Conservation (phyloP, 2,888 invertebrate genomes). For the Epinotia demarniana region DNA sequence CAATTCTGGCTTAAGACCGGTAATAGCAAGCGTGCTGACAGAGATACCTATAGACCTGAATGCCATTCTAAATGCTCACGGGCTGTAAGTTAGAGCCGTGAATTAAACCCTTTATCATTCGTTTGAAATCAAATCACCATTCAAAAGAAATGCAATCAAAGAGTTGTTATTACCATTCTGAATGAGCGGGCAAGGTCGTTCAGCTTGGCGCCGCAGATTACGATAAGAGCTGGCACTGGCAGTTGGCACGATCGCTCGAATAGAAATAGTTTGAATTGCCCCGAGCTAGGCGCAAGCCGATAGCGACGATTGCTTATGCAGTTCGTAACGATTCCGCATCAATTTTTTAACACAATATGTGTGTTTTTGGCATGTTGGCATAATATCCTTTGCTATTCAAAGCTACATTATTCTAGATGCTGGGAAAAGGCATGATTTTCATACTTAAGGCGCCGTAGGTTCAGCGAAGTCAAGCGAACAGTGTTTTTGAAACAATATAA, state of each 20-base stretch:
- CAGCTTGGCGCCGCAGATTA: conserved; percentile 22
- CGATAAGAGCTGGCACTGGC: conserved; percentile 31
- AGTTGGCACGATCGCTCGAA: conserved; percentile 33
- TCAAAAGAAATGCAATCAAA: conserved; percentile 10
- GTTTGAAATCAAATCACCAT: neutral
- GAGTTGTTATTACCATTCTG: neutral
- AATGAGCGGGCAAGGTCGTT: conserved; percentile 29
- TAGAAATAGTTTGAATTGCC: conserved; percentile 36
- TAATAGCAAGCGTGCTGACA: no score
- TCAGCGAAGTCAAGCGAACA: no score
- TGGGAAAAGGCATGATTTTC: no score
- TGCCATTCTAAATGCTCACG: no score
- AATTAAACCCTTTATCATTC: neutral
- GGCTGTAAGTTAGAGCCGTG: neutral
- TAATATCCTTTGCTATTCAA: no score
- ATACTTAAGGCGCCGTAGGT: no score
- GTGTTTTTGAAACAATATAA: no score
- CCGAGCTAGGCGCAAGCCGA: neutral
- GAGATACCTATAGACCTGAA: no score
- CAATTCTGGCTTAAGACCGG: no score
- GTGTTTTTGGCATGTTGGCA: neutral
- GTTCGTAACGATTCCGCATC: neutral
- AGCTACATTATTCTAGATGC: no score
- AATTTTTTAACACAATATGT: neutral
- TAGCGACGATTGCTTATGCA: neutral